These are phyloP conservation scores for Ernsta delagoae DNA, from an alignment of 2,888 invertebrate genomes.

Conservation along the genomic window DNA sequence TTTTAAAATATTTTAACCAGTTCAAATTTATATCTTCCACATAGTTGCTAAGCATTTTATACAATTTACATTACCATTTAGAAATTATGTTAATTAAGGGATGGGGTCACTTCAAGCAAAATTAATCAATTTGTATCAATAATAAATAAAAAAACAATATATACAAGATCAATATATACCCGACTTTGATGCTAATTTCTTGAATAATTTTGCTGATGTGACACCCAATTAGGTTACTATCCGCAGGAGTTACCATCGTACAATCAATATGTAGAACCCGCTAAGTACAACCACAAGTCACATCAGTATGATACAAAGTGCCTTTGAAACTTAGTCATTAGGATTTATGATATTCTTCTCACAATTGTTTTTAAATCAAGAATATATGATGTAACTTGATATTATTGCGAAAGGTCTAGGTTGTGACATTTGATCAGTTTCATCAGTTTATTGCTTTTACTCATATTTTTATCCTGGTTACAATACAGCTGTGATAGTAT, in stretches of 20 bases:
- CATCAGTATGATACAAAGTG: constrained; percentile 78
- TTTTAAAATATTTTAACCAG: constrained; percentile 54
- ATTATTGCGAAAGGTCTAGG: constrained; percentile 66
- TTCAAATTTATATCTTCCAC: constrained; percentile 73
- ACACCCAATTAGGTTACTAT: constrained; percentile 64
- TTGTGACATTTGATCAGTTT: constrained; percentile 57
- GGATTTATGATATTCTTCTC: constrained; percentile 73
- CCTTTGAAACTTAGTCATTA: constrained; percentile 83
- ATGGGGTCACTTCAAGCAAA: constrained; percentile 52
- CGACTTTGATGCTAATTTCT: too few relatives aligned
- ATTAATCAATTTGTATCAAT: constrained; percentile 35
- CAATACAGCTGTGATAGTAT: constrained; percentile 50
- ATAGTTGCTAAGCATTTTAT: constrained; percentile 76
- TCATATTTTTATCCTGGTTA: constrained; percentile 41
- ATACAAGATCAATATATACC: background rate
- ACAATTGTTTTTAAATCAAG: constrained; percentile 54
- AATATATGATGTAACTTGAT: constrained; percentile 52
- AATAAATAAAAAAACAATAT: background rate
- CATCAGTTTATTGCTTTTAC: constrained; percentile 16
- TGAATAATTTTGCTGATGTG: constrained; percentile 61
- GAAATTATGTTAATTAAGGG: constrained; percentile 71
- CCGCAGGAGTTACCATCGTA: constrained; percentile 82
- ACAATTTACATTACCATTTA: constrained; percentile 77
- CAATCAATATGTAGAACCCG: constrained; percentile 80
- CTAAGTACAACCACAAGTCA: constrained; percentile 80